Base-by-base conservation (phyloP, 2,113 vertebrate genomes). In the Spizaetus ornatus region DNA sequence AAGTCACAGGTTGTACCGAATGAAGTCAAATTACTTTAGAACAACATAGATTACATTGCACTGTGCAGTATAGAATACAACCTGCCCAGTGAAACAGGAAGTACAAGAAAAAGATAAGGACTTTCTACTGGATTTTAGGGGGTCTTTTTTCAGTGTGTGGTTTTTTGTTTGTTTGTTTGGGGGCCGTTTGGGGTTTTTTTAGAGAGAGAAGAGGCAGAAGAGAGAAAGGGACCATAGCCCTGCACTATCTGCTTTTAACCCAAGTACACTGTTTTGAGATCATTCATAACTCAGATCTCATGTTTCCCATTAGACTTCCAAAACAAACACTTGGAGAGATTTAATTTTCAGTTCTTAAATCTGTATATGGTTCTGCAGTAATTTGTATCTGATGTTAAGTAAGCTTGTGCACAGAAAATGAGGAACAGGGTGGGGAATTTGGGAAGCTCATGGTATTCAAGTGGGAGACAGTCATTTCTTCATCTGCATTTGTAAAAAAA, bases 1-100 rank as follows among this genome's bases (percentile, higher is more conserved):
- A 65, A 59, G 7, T 43, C 34, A 63, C 19, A 83, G 45, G 5
- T 13, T 5, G 9, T 7, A 48, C 31, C 23, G 16, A 55, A 59
- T 6, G 15, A 55, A 66, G n/a, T 7, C 15, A 16, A 61, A 26
- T 27, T 23, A 20, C 27, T 81, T 62, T 5, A 63, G 16, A 65
- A 56, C 31, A 70, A 45, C 11, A 20, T 0, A 18, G 26, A 29
- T 40, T 15, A 23, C 4, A 42, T 38, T 73, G 40, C 6, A 5
- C 2, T 53, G 10, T 3, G 43, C 26, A 48, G 8, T 7, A 13
- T 0, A 45, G 16, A 56, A 47, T 4, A 66, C 12, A 62, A 6
- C 9, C 9, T 56, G 63, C 22, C 8, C 36, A 26, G 7, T 11
- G 7, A 62, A 52, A 74, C 25, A n/a, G 0, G 0, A 25, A 53